Percentiles rank a stretch among this genome's conserved stretches.
Conservation (phyloP, 2,888 invertebrate species). For the Pycnomerus fuliginosus region DNA sequence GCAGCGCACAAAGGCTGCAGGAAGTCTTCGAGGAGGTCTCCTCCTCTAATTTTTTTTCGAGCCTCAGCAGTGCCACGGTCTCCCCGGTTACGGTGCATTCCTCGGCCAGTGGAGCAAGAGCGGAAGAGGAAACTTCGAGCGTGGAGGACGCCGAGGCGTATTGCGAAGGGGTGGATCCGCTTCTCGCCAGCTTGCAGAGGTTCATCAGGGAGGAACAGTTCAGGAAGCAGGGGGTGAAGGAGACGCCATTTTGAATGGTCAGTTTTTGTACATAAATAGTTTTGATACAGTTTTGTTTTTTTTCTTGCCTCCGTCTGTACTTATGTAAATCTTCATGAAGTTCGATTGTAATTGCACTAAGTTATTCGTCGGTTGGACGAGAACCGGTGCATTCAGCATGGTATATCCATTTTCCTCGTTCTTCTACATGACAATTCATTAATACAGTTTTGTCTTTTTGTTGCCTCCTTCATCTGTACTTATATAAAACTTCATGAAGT, state of each 20-base stretch:
- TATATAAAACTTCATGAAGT: too few relatives aligned
- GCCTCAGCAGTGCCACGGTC: background rate
- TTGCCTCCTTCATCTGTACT: too few relatives aligned
- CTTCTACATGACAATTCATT: too few relatives aligned
- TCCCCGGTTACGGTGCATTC: background rate
- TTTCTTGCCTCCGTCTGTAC: too few relatives aligned
- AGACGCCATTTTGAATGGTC: background rate
- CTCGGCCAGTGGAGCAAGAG: background rate
- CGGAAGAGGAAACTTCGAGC: background rate
- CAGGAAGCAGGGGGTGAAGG: background rate
- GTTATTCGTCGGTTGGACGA: too few relatives aligned
- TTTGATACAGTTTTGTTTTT: too few relatives aligned
- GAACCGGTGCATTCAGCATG: too few relatives aligned
- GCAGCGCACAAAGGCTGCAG: conserved; percentile 81
- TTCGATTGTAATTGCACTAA: too few relatives aligned
- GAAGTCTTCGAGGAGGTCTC: conserved; percentile 56
- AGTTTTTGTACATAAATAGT: too few relatives aligned
- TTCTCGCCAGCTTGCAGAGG: background rate
- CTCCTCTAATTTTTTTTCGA: background rate
- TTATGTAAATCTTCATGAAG: too few relatives aligned
- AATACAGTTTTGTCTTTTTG: too few relatives aligned
- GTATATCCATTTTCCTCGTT: too few relatives aligned
- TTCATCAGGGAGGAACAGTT: background rate
- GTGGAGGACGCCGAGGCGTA: background rate
- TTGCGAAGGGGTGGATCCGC: background rate